Evolutionary conservation across 2,888 invertebrate species (phyloP).

Genomic region (Caenorhabditis zanzibari): DNA sequence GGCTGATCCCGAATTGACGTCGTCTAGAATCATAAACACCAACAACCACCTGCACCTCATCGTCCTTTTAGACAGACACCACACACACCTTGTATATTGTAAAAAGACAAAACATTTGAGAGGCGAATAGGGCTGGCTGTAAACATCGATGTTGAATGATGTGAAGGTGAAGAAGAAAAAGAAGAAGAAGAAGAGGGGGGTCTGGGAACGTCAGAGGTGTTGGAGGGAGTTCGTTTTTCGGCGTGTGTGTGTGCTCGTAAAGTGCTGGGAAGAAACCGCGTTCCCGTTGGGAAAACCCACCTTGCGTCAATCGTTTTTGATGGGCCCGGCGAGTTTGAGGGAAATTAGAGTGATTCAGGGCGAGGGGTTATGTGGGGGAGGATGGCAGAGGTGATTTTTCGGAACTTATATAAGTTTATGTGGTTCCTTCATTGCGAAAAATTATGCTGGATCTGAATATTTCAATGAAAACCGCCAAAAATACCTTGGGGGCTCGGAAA

Average conservation of each 20-base stretch:
- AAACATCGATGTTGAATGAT: conserved; percentile 45
- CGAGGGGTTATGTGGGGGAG: not conserved
- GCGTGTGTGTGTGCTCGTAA: conserved; percentile 42
- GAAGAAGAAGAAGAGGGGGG: not conserved
- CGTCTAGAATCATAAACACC: not conserved
- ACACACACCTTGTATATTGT: conserved; percentile 52
- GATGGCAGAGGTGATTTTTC: no score
- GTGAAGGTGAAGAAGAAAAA: conserved; percentile 10
- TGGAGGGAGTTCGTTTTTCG: conserved; percentile 4
- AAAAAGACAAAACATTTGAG: conserved; percentile 40
- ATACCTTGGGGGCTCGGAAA: no score
- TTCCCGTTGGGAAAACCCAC: not conserved
- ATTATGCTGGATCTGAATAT: no score
- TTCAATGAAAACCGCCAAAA: no score
- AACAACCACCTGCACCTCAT: conserved; percentile 18
- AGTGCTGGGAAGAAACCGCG: conserved; percentile 23
- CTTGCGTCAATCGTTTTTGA: conserved; percentile 7
- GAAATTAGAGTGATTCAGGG: no score
- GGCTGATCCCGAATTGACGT: no score
- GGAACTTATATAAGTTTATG: no score
- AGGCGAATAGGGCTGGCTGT: conserved; percentile 29
- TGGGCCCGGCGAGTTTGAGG: not conserved
- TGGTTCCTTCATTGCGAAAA: no score
- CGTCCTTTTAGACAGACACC: conserved; percentile 21
- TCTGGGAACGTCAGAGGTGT: conserved; percentile 43